These are phyloP conservation scores for Asobara japonica DNA, from an alignment of 1,140 invertebrate species.

Conservation along the genomic window DNA sequence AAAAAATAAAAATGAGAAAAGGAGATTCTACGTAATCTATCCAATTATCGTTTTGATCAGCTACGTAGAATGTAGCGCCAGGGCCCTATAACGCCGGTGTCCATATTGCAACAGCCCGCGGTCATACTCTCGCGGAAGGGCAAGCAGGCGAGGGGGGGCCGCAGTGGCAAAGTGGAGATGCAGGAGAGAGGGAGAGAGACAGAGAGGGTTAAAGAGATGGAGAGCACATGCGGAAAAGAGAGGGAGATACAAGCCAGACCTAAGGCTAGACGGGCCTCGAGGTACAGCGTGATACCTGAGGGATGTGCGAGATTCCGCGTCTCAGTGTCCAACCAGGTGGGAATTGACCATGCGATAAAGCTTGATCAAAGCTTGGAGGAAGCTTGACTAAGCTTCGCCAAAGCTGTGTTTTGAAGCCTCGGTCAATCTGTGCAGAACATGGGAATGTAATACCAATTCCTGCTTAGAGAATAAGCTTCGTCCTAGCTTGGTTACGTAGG, in stretches of 20 bases:
- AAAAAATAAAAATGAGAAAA: slow-evolving; percentile 56
- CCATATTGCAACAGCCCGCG: background rate
- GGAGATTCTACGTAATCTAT: slow-evolving; percentile 63
- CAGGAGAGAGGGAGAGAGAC: slow-evolving; percentile 18
- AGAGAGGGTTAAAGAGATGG: slow-evolving; percentile 5
- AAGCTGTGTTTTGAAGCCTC: too few relatives aligned
- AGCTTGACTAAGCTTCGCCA: too few relatives aligned
- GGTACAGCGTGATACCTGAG: background rate
- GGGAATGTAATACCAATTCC: too few relatives aligned
- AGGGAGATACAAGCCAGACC: slow-evolving; percentile 1
- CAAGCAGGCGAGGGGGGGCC: background rate
- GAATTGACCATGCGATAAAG: too few relatives aligned
- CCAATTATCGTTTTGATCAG: slow-evolving; percentile 65
- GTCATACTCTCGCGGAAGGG: background rate
- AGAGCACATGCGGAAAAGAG: slow-evolving; percentile 16
- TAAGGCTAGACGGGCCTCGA: background rate
- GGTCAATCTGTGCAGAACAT: too few relatives aligned
- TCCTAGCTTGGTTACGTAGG: too few relatives aligned
- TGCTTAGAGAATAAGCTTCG: too few relatives aligned
- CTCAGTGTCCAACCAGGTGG: too few relatives aligned
- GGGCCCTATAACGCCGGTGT: slow-evolving; percentile 19
- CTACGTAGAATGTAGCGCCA: slow-evolving; percentile 41
- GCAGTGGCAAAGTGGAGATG: slow-evolving; percentile 3
- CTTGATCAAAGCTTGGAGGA: too few relatives aligned
- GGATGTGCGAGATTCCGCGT: too few relatives aligned